Conservation (phyloP, 2,113 vertebrate genomes). For the Scophthalmus maximus region DNA sequence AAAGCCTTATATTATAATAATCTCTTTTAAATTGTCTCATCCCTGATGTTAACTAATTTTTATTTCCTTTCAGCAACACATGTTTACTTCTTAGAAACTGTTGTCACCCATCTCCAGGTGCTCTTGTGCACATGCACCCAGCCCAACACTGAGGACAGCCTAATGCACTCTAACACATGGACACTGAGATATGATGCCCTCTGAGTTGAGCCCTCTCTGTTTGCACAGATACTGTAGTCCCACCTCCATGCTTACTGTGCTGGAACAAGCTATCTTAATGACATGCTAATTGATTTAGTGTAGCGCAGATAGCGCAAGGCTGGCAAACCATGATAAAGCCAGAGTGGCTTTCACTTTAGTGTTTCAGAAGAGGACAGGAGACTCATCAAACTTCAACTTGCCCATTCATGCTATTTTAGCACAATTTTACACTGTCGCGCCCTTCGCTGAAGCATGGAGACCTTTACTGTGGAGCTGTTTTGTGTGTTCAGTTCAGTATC, state of each 20-base stretch:
- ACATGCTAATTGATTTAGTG: conserved; percentile 84
- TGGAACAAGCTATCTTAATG: conserved; percentile 83
- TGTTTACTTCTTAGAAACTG: conserved; percentile 8
- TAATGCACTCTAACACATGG: conserved; percentile 45
- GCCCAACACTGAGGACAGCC: conserved; percentile 37
- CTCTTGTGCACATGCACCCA: conserved; percentile 25
- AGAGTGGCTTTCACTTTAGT: conserved; percentile 60
- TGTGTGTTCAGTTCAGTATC: conserved; percentile 30
- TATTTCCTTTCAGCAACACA: too few species aligned
- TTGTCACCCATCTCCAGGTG: conserved; percentile 27
- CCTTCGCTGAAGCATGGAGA: conserved; percentile 56
- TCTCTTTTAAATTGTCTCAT: too few species aligned
- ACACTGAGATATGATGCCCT: conserved; percentile 68
- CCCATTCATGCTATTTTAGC: conserved; percentile 67
- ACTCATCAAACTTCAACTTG: conserved; percentile 63
- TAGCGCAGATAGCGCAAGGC: conserved; percentile 73
- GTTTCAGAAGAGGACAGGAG: conserved; percentile 70
- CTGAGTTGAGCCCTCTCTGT: conserved; percentile 49
- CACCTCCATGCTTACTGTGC: conserved; percentile 72
- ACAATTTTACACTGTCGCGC: conserved; percentile 62
- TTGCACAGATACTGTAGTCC: conserved; percentile 61
- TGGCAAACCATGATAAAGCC: conserved; percentile 77
- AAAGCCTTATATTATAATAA: too few species aligned
- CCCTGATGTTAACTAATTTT: too few species aligned
- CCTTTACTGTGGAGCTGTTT: conserved; percentile 47